phyloP scores from a whole-genome alignment of 2,113 vertebrate species.

The Actenoides lindsayi region DNA sequence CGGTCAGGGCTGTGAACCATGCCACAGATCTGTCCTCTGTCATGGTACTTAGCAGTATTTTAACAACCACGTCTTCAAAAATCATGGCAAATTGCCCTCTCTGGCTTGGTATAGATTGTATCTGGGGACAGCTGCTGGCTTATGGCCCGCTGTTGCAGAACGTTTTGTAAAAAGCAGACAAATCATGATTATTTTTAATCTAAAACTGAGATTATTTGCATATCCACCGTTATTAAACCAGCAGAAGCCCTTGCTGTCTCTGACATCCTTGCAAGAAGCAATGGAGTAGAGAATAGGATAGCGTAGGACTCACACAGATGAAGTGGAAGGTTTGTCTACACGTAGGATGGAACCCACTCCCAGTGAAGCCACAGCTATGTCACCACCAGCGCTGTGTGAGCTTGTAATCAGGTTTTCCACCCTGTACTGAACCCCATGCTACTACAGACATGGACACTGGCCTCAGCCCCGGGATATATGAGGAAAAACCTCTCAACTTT shows the following conservation, averaged over 20 bases:
- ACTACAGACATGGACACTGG: not conserved
- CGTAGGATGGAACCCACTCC: rapidly evolving
- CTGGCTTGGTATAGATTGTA: not conserved
- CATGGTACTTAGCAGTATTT: not conserved
- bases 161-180: not conserved
- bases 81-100: not conserved
- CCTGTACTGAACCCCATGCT: not conserved
- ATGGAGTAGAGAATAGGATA: not conserved
- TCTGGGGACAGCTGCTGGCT: not conserved
- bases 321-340: not conserved
- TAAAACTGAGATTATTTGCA: not conserved
- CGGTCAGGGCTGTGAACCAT: rapidly evolving
- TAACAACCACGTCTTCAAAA: not conserved
- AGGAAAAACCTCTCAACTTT: not conserved
- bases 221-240: not conserved
- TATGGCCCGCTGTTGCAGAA: not conserved
- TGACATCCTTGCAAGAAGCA: not conserved
- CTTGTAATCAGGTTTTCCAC: not conserved
- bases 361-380: not conserved
- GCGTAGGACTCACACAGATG: rapidly evolving
- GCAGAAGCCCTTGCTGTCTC: not conserved
- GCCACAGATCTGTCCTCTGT: not conserved
- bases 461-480: rapidly evolving
- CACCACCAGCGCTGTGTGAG: not conserved
- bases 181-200: not conserved